Evolutionary conservation across 2,113 vertebrate genomes (phyloP).

Genomic region (Odocoileus hemionus): DNA sequence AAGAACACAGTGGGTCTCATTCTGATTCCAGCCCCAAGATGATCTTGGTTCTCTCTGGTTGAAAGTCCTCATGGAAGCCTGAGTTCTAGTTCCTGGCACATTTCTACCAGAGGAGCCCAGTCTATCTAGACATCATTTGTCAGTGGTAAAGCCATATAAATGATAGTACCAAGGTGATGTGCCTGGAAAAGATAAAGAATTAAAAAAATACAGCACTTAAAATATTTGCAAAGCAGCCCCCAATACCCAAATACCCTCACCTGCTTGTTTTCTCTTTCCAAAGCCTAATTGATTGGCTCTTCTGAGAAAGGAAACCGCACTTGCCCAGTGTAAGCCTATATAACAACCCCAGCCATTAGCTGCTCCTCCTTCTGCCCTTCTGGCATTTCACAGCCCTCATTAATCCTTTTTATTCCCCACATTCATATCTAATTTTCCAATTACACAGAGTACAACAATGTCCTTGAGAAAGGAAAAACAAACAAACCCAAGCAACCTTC

Average conservation of each 20-base stretch:
- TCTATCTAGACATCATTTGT: not conserved
- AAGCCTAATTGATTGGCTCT: not conserved
- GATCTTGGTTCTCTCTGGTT: not conserved
- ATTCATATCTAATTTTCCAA: slow-evolving; percentile 41
- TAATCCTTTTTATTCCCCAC: not conserved
- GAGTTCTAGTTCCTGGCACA: not conserved
- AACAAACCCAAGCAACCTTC: not conserved
- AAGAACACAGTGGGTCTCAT: not conserved
- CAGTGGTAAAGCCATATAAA: not conserved
- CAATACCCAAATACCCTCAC: not conserved
- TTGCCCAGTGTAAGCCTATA: not conserved
- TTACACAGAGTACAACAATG: slow-evolving; percentile 21
- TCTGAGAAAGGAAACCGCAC: not conserved
- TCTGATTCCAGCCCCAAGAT: not conserved
- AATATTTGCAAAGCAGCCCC: slow-evolving; percentile 3
- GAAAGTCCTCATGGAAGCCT: not conserved
- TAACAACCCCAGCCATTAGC: not conserved
- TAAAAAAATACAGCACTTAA: not conserved
- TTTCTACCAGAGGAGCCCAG: not conserved
- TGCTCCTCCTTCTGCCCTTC: not conserved
- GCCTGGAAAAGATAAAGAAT: not conserved
- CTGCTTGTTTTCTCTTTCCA: slow-evolving; percentile 21
- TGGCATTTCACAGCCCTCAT: not conserved
- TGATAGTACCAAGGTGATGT: not conserved
- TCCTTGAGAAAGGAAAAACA: slow-evolving; percentile 41